Conservation (phyloP, 2,113 vertebrate species). For the Trinectes maculatus region DNA sequence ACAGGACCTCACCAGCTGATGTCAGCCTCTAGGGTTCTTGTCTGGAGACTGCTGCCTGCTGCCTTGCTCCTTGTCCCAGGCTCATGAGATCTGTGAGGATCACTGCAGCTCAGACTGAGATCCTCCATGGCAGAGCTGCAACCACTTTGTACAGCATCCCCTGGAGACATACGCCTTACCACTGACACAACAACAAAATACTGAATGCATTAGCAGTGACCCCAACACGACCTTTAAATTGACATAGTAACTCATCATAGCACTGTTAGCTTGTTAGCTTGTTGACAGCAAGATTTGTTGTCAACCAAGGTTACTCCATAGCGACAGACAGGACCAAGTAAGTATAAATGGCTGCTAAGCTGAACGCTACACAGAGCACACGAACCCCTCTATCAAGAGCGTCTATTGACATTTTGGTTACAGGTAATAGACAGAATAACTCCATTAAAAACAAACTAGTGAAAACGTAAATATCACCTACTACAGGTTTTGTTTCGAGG, state of each 20-base stretch:
- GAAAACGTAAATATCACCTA: constrained; percentile 14
- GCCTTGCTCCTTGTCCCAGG: constrained; percentile 22
- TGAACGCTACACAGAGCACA: background rate
- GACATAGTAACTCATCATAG: no score
- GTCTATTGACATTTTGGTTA: accelerated
- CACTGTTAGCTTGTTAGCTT: background rate
- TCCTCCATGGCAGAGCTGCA: constrained; percentile 49
- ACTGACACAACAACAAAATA: constrained; percentile 3
- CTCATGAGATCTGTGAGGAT: constrained; percentile 32
- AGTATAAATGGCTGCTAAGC: constrained; percentile 7
- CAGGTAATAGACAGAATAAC: background rate
- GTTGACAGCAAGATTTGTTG: background rate
- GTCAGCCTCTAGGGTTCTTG: constrained; percentile 37
- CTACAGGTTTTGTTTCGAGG: constrained; percentile 1
- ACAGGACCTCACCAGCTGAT: constrained; percentile 51
- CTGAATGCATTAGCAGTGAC: background rate
- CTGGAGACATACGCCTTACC: constrained; percentile 62
- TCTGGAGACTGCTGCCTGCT: constrained; percentile 13
- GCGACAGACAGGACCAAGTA: constrained; percentile 34
- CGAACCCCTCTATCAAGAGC: background rate
- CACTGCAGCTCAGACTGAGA: constrained; percentile 25
- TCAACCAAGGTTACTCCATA: constrained; percentile 38
- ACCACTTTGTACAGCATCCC: constrained; percentile 52
- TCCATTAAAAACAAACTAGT: background rate
- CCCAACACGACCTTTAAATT: no score